Percentiles rank a stretch among this genome's conserved stretches.
Evolutionary conservation across 1,140 invertebrate species (phyloP).

Genomic region (Callitettix versicolor): DNA sequence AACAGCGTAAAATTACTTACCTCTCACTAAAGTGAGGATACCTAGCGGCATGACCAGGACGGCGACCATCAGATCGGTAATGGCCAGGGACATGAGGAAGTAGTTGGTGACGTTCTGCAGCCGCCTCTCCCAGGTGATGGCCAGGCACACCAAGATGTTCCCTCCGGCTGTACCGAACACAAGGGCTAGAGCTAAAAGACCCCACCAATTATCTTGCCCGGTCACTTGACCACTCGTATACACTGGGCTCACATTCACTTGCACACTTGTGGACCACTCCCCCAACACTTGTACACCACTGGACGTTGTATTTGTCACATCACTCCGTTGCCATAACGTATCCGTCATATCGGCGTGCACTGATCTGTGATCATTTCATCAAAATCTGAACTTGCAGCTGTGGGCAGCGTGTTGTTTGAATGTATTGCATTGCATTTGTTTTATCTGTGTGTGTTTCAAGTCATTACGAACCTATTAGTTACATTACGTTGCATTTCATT

Average conservation of each 20-base stretch:
- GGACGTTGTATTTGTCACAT: background rate
- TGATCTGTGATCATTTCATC: too few relatives aligned
- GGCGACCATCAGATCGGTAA: slow-evolving; percentile 89
- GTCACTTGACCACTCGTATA: background rate
- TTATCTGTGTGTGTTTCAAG: too few relatives aligned
- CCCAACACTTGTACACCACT: slow-evolving; percentile 3
- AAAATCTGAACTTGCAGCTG: too few relatives aligned
- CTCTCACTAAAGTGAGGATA: slow-evolving; percentile 63
- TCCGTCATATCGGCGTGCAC: too few relatives aligned
- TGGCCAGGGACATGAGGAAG: slow-evolving; percentile 88
- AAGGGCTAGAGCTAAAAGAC: slow-evolving; percentile 59
- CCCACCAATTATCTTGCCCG: slow-evolving; percentile 41
- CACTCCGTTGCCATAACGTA: too few relatives aligned
- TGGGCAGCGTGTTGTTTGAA: too few relatives aligned
- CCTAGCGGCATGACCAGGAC: slow-evolving; percentile 85
- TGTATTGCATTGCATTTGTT: too few relatives aligned
- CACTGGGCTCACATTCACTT: background rate
- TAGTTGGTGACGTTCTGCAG: slow-evolving; percentile 94
- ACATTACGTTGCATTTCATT: too few relatives aligned
- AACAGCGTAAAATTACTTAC: slow-evolving; percentile 46
- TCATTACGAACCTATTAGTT: too few relatives aligned
- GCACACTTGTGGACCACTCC: background rate
- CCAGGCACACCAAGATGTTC: slow-evolving; percentile 87
- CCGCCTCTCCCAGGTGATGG: slow-evolving; percentile 75
- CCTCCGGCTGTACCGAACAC: slow-evolving; percentile 81